Base-by-base conservation (phyloP, 2,797 vertebrate genomes). In the Tenualosa ilisha region DNA sequence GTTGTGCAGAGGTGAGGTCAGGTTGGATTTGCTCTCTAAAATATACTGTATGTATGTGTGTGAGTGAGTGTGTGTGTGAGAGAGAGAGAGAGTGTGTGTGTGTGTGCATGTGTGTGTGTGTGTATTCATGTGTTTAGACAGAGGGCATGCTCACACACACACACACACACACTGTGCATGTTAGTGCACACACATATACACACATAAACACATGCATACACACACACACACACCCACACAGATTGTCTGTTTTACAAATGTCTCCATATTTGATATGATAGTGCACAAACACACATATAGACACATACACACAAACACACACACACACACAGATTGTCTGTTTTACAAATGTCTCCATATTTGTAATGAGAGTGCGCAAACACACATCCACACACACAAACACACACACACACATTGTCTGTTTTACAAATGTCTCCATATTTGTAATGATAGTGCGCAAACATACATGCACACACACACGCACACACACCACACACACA, bases 161-260 rank as follows among this genome's bases (percentile, higher is more conserved):
- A 31, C 24, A 26, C n/a, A n/a, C n/a, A n/a, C n/a, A n/a, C n/a
- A n/a, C n/a, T n/a, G n/a, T n/a, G n/a, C n/a, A 46, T 46, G 43
- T 2, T 46, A 46, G 6, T n/a, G 26, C 63, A 31, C 7, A 8
- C 20, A 26, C 61, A 63, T 87, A 89, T 90, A 81, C 85, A 9
- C 61, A 63, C 61, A 24, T 6, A 31, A 2, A 68, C 65, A 68
- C 24, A 26, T n/a, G 26, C 63, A 31, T 3, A 8, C 20, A 26
- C 61, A 63, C 87, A 89, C 90, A 81, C 85, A 9, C 61, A 63
- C 61, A 24, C 50, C 0, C 31, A 31, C 31, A 31, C 31, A 31
- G 0, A 0, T 0, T 31, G 31, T 1, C 0, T 31, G 31, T 31
- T 31, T 31, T 31, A 1, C 31, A 31, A 31, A 31, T 31, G 1